Conservation (phyloP, 2,888 invertebrate genomes). For the Leptopterna dolabrata region DNA sequence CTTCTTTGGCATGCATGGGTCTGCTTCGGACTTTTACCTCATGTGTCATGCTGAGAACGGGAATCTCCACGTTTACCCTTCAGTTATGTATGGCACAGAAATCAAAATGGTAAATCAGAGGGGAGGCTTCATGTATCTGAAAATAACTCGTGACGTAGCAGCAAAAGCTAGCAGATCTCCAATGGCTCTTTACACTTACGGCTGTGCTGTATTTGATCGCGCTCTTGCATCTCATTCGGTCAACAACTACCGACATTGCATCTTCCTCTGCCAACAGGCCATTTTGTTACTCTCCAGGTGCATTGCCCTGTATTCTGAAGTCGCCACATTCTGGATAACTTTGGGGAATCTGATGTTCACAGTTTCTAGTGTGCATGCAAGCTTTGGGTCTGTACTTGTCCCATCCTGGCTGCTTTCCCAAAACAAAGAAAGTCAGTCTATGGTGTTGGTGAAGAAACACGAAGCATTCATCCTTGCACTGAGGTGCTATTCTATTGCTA, state of each 20-base stretch:
- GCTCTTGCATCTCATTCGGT: constrained; percentile 31
- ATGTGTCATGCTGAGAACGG: constrained; percentile 43
- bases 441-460: constrained; percentile 26
- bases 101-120: constrained; percentile 33
- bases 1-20: constrained; percentile 47
- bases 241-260: constrained; percentile 45
- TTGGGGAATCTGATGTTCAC: constrained; percentile 42
- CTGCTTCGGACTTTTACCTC: constrained; percentile 34
- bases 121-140: constrained; percentile 12
- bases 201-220: constrained; percentile 22
- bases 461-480: constrained; percentile 18
- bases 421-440: not conserved
- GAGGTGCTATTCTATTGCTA: constrained; percentile 33
- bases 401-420: constrained; percentile 40
- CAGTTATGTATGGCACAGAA: constrained; percentile 22
- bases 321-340: constrained; percentile 31
- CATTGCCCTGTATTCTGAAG: constrained; percentile 32
- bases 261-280: constrained; percentile 46
- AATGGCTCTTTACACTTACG: constrained; percentile 25
- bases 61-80: constrained; percentile 27
- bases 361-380: constrained; percentile 13
- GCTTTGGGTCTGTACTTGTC: not conserved
- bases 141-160: not conserved
- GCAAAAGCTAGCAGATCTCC: not conserved
- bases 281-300: constrained; percentile 17